These are phyloP conservation scores for Perdita meconis DNA, from an alignment of 2,888 invertebrate genomes.

Conservation along the genomic window DNA sequence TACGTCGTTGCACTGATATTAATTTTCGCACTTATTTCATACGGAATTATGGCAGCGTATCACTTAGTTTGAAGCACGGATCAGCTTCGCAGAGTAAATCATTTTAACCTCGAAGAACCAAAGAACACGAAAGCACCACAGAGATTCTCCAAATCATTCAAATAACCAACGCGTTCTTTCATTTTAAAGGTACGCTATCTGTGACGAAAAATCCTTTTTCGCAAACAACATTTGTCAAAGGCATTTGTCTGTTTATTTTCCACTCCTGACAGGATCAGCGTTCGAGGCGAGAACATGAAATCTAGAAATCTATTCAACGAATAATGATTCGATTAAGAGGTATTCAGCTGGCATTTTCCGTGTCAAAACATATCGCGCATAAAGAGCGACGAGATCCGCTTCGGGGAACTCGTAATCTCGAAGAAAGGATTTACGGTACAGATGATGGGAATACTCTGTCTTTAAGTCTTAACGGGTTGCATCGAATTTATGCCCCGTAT, in stretches of 20 bases:
- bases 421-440: conserved; percentile 24
- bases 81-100: not conserved
- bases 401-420: conserved; percentile 14
- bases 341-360: not conserved
- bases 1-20: conserved; percentile 64
- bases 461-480: conserved; percentile 6
- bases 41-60: conserved; percentile 53
- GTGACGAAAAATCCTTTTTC: conserved; percentile 4
- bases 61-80: conserved; percentile 39
- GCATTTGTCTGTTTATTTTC: conserved; percentile 8
- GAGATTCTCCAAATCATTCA: conserved; percentile 34
- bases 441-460: conserved; percentile 7
- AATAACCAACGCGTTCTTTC: conserved; percentile 48
- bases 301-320: conserved; percentile 13
- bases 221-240: not conserved
- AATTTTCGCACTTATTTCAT: conserved; percentile 58
- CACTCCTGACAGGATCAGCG: not conserved
- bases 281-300: not conserved
- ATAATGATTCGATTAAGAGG: conserved; percentile 42
- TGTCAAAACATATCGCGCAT: not conserved
- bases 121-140: not conserved
- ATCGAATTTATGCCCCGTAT: conserved; percentile 26
- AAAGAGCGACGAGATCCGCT: conserved; percentile 4
- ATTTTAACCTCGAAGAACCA: not conserved
- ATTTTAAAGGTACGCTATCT: conserved; percentile 39